Base-by-base conservation (phyloP, 1,140 invertebrate genomes). In the Dreissena polymorpha region DNA sequence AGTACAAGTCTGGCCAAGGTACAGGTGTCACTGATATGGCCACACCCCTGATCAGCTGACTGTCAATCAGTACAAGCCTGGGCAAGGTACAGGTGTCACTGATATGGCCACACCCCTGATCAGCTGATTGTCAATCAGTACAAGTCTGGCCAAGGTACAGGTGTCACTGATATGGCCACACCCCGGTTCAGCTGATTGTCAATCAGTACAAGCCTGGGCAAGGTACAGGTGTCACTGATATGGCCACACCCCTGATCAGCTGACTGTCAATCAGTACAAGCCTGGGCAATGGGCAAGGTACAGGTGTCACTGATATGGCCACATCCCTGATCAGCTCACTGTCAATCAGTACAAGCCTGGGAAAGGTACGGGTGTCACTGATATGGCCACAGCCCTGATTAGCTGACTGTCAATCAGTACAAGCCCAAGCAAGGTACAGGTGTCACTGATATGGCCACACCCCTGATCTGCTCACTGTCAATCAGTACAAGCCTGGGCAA, bases 111-210 rank as follows among this genome's bases (percentile, higher is more conserved):
- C 75, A 83, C 81, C 5, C 98, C 98, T 49, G 96, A 99, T 94
- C 98, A 99, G 91, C 90, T 99, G 67, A 99, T 98, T 14, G 95
- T 99, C 0, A 99, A 99, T 93, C 95, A 95, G 87, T 99, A 99
- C 93, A 88, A 94, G 73, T 96, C 97, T 77, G 98, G 98, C 14
- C 97, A 99, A 95, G 97, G 97, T 97, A 94, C n/a, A n/a, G n/a
- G n/a, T n/a, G n/a, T n/a, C n/a, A n/a, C n/a, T n/a, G n/a, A n/a
- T n/a, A n/a, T 73, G 93, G 87, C 84, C 86, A 82, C 75, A 83
- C 81, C 5, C 98, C 98, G 49, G 96, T 99, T 94, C 98, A 99
- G 91, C 90, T 99, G 67, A 99, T 98, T 14, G 95, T 99, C 0
- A 99, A 99, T 93, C 95, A 95, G 87, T 99, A 99, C 93, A 88